phyloP scores from a whole-genome alignment of 2,888 invertebrate species.

The Tiliacea aurago region DNA sequence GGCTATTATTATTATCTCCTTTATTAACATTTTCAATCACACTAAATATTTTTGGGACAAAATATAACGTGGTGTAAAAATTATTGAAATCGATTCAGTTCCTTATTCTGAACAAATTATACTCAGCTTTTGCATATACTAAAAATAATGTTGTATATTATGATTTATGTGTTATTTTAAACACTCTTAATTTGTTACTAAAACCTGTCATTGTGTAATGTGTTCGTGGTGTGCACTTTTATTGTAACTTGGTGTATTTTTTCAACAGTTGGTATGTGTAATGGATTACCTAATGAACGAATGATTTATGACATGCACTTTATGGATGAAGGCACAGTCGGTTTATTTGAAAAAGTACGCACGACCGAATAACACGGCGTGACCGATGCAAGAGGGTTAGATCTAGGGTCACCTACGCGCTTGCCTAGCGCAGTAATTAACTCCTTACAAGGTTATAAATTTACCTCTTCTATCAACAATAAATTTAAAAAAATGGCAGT shows the following conservation, averaged over 20 bases:
- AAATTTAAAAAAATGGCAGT: background rate
- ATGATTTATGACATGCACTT: background rate
- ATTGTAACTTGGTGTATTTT: background rate
- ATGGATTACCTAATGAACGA: background rate
- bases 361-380: background rate
- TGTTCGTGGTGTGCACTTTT: constrained; percentile 9
- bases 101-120: too few relatives aligned
- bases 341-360: background rate
- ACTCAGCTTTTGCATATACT: too few relatives aligned
- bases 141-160: too few relatives aligned
- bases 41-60: too few relatives aligned
- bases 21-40: too few relatives aligned
- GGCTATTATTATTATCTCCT: too few relatives aligned
- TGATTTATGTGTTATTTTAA: constrained; percentile 2
- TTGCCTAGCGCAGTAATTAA: background rate
- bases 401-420: background rate
- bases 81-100: too few relatives aligned
- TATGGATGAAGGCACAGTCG: background rate
- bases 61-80: too few relatives aligned
- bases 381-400: background rate
- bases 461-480: background rate
- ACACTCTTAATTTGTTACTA: background rate
- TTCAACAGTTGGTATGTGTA: background rate
- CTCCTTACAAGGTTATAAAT: background rate
- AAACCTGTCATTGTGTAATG: background rate